These are phyloP conservation scores for Steinernema hermaphroditum DNA, from an alignment of 2,888 invertebrate species.

Conservation along the genomic window DNA sequence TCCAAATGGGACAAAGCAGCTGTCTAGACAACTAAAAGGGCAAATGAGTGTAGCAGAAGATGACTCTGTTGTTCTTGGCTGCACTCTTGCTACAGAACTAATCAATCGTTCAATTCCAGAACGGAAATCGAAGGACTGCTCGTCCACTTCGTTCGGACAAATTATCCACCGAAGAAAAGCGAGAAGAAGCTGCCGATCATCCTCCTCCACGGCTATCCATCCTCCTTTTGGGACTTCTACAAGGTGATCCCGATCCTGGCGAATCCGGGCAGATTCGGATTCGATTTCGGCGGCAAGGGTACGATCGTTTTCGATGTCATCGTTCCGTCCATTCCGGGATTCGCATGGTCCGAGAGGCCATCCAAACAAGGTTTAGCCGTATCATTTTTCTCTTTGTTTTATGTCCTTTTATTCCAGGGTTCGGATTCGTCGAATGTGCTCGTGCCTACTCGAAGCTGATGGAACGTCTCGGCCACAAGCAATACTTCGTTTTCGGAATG, in stretches of 20 bases:
- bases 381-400: too few relatives aligned
- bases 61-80: too few relatives aligned
- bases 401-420: slow-evolving; percentile 36
- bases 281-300: slow-evolving; percentile 52
- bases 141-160: slow-evolving; percentile 49
- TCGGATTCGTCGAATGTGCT: slow-evolving; percentile 42
- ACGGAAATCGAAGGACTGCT: slow-evolving; percentile 52
- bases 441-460: slow-evolving; percentile 48
- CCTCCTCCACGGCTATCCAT: slow-evolving; percentile 54
- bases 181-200: slow-evolving; percentile 45
- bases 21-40: too few relatives aligned
- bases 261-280: slow-evolving; percentile 54
- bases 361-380: slow-evolving; percentile 35
- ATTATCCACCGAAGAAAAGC: slow-evolving; percentile 41
- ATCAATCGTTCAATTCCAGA: slow-evolving; percentile 37
- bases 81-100: too few relatives aligned
- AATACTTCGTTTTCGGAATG: slow-evolving; percentile 50
- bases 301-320: slow-evolving; percentile 54
- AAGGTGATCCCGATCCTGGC: slow-evolving; percentile 54
- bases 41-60: too few relatives aligned
- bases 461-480: slow-evolving; percentile 42
- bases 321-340: slow-evolving; percentile 54
- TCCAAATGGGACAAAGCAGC: too few relatives aligned
- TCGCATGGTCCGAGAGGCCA: slow-evolving; percentile 50
- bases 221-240: slow-evolving; percentile 57